phyloP scores from a whole-genome alignment of 2,113 vertebrate species.

The Daubentonia madagascariensis region DNA sequence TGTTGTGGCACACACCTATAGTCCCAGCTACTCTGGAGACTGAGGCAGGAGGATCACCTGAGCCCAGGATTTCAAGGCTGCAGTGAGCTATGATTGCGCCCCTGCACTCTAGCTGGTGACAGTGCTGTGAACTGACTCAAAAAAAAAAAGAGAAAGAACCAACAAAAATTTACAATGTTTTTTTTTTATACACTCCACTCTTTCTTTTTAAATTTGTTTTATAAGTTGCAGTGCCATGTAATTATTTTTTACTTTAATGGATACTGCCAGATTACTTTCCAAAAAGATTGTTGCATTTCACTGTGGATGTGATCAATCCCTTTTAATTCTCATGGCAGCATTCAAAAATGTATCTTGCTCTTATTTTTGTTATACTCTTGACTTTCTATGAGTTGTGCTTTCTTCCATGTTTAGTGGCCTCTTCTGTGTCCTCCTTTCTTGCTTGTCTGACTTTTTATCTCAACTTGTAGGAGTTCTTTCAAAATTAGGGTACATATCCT shows the following conservation, averaged over 20 bases:
- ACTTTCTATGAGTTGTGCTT: neutral
- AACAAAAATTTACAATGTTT: too few species aligned
- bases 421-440: neutral
- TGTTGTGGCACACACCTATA: too few species aligned
- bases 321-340: neutral
- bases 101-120: too few species aligned
- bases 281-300: neutral
- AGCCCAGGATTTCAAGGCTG: too few species aligned
- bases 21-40: too few species aligned
- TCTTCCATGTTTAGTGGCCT: neutral
- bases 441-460: neutral
- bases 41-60: too few species aligned
- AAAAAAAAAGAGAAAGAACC: too few species aligned
- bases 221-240: too few species aligned
- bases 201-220: too few species aligned
- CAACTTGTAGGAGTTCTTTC: neutral
- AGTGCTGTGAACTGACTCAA: too few species aligned
- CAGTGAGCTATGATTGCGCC: too few species aligned
- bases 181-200: too few species aligned
- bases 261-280: neutral
- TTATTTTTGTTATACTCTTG: neutral
- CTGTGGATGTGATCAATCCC: neutral
- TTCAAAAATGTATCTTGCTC: neutral
- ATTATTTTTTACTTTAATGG: neutral
- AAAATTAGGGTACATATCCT: neutral